Evolutionary conservation across 2,797 vertebrate species (phyloP).

Genomic region (Echiichthys vipera): DNA sequence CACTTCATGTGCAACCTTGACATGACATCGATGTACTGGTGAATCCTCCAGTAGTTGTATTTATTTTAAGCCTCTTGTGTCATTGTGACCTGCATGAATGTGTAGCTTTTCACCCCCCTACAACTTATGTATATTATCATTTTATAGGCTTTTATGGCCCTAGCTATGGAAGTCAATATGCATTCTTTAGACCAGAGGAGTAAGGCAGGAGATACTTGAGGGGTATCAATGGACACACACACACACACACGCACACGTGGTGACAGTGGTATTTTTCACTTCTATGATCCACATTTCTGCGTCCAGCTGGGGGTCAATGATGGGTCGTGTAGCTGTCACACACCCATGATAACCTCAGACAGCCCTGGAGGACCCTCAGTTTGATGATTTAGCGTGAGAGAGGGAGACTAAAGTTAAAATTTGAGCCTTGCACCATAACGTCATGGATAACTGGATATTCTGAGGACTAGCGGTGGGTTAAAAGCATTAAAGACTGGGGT

Average conservation of each 20-base stretch:
- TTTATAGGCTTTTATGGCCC: too few species aligned
- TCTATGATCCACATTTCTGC: background rate
- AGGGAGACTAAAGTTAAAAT: background rate
- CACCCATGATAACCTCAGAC: constrained; percentile 7
- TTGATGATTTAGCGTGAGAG: background rate
- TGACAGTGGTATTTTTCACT: background rate
- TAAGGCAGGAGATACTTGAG: too few species aligned
- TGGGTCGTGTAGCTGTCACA: constrained; percentile 14
- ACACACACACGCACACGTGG: background rate
- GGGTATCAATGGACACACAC: too few species aligned
- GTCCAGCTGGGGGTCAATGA: constrained; percentile 21
- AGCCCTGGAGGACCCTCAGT: background rate
- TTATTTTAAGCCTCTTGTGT: constrained; percentile 18
- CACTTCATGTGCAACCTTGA: constrained; percentile 28
- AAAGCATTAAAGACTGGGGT: constrained; percentile 15
- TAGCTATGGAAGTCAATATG: too few species aligned
- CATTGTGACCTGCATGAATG: background rate
- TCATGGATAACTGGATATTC: constrained; percentile 22
- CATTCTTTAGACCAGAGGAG: too few species aligned
- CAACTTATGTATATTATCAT: too few species aligned
- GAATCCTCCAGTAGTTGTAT: background rate
- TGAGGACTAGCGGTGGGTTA: constrained; percentile 14
- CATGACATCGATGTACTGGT: constrained; percentile 7
- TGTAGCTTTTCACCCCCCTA: background rate
- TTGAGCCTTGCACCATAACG: background rate